A percentile compares a stretch with the other conserved stretches of the same genome.
Evolutionary conservation across 2,888 invertebrate genomes (phyloP).

Genomic region (Coelogynopora nodosa): DNA sequence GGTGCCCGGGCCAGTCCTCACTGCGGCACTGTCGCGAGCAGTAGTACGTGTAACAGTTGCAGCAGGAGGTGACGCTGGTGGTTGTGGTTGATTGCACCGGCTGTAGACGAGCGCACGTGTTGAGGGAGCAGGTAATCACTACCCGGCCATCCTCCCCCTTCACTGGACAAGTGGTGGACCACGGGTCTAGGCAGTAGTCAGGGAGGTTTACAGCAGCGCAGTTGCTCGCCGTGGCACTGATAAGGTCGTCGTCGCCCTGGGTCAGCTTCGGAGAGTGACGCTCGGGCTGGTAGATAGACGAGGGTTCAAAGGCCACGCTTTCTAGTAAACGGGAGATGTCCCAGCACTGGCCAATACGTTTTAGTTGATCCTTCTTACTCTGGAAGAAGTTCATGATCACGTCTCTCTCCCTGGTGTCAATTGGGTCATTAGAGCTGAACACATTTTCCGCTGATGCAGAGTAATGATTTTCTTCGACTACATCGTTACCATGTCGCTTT

Average conservation of each 20-base stretch:
- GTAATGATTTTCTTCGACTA: neutral
- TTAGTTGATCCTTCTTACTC: neutral
- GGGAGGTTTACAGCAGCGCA: neutral
- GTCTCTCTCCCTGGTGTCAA: neutral
- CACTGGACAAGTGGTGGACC: neutral
- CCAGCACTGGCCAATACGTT: neutral
- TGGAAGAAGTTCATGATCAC: neutral
- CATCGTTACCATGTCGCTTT: neutral
- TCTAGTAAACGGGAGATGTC: neutral
- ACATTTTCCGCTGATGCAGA: neutral
- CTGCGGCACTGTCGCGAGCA: conserved; percentile 84
- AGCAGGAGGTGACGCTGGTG: conserved; percentile 67
- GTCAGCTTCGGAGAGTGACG: neutral
- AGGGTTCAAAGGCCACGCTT: neutral
- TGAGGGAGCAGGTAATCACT: neutral
- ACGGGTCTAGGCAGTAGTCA: neutral
- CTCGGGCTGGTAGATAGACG: neutral
- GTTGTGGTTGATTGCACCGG: neutral
- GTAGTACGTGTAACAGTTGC: conserved; percentile 89
- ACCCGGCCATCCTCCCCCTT: neutral
- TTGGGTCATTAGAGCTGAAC: neutral
- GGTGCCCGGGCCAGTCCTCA: conserved; percentile 87
- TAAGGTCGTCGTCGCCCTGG: neutral
- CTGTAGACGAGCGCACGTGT: neutral
- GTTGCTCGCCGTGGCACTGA: neutral